phyloP scores from a whole-genome alignment of 2,888 invertebrate genomes.

The Allacma fusca region DNA sequence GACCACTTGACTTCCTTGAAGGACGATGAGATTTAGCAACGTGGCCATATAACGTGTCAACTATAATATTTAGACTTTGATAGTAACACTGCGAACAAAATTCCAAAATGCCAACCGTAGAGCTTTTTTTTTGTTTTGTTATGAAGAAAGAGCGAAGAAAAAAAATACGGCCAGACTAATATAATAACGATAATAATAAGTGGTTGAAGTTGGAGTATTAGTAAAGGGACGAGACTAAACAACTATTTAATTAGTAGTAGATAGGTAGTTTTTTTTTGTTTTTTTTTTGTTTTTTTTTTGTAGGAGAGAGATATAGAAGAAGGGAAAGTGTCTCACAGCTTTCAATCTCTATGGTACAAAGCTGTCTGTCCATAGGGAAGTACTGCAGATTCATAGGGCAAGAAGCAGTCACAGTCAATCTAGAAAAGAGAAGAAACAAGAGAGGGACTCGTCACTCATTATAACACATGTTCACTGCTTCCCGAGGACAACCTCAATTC shows the following conservation, averaged over 20 bases:
- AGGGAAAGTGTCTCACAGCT: conserved; percentile 59
- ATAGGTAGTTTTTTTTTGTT: too few relatives aligned
- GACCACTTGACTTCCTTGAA: too few relatives aligned
- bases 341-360: conserved; percentile 62
- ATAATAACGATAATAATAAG: not conserved
- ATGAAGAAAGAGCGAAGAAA: not conserved
- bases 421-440: conserved; percentile 48
- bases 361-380: conserved; percentile 62
- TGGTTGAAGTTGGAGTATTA: not conserved
- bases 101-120: conserved; percentile 46
- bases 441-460: conserved; percentile 26
- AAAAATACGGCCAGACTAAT: not conserved
- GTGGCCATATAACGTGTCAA: not conserved
- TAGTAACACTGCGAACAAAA: conserved; percentile 61
- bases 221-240: conserved; percentile 25
- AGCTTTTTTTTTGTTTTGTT: too few relatives aligned
- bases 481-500: not conserved
- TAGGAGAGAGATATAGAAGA: conserved; percentile 28
- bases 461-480: not conserved
- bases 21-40: not conserved
- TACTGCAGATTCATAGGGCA: conserved; percentile 62
- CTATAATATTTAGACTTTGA: conserved; percentile 26
- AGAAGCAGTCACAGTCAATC: conserved; percentile 62
- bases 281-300: not conserved
- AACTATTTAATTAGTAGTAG: conserved; percentile 15